Evolutionary conservation across 2,888 invertebrate species (phyloP), one percentile per base, ranked within the genome.

Genomic region (Agrotis segetum): DNA sequence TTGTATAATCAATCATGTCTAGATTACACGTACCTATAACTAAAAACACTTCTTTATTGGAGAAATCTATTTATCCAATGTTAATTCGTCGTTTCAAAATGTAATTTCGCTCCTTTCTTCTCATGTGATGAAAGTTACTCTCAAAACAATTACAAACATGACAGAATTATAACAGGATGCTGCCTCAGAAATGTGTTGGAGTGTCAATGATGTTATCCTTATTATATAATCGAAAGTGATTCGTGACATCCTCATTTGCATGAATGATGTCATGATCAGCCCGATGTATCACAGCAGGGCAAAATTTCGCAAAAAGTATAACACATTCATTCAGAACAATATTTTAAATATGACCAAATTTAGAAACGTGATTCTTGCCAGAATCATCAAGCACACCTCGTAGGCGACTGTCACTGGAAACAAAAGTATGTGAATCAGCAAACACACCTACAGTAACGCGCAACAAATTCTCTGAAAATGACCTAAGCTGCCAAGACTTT

Each of bases 191-290:
- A 55, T 61, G 11, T 46, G 24, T 61, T n/a, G 49, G 50, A 67
- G 40, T 52, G 69, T 74, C 55, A 74, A 76, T 82, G 71, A 73
- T 77, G 73, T 60, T 56, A 29, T 49, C 44, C 17, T 14, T 58
- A 64, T 85, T 87, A 85, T 81, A 83, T 87, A 88, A 90, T 85
- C 74, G 85, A 85, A 87, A 87, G 87, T 87, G 83, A 82, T 85
- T 77, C 86, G 74, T 84, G 86, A 70, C 65, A 83, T 61, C 68
- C 74, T 80, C 77, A 89, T 92, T 92, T 89, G 76, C 88, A 90
- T 88, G 65, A 71, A 85, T 91, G 89, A 91, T 88, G 86, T 90
- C 89, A 91, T 81, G 49, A 55, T 6, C 62, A n/a, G 17, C 3
- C 14, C 29, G 19, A n/a, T 62, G 64, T 53, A 47, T 56, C 11